Percentiles rank a stretch among this genome's conserved stretches.
Evolutionary conservation across 2,113 vertebrate species (phyloP).

Genomic region (Orcinus orca): DNA sequence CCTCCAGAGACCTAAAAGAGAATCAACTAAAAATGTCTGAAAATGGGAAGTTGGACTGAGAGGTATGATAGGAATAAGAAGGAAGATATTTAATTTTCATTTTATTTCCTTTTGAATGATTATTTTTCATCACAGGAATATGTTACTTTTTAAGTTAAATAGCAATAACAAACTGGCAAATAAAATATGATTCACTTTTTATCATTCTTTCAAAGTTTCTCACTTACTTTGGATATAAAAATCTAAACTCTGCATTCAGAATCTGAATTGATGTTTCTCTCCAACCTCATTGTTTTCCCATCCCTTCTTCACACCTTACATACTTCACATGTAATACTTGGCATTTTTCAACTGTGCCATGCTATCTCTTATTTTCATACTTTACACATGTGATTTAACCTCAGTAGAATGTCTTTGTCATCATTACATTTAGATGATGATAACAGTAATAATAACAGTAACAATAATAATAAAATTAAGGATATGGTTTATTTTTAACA

Average conservation of each 20-base stretch:
- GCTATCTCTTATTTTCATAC: not conserved
- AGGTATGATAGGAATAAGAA: not conserved
- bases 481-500: not conserved
- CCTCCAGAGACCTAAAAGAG: not conserved
- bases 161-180: not conserved
- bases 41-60: not conserved
- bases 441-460: not conserved
- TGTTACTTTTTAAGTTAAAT: not conserved
- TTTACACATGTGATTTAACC: not conserved
- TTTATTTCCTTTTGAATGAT: not conserved
- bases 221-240: not conserved
- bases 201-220: not conserved
- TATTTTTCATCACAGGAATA: not conserved
- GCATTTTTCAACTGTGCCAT: not conserved
- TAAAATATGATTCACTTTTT: not conserved
- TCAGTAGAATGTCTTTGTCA: not conserved
- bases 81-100: not conserved
- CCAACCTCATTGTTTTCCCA: not conserved
- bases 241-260: not conserved
- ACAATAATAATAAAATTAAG: not conserved
- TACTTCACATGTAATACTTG: not conserved
- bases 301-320: not conserved
- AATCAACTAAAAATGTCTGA: not conserved
- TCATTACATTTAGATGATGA: not conserved
- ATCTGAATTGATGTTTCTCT: not conserved